Base-by-base conservation (phyloP, 1,140 invertebrate genomes). In the Panagrolaimus sp. region DNA sequence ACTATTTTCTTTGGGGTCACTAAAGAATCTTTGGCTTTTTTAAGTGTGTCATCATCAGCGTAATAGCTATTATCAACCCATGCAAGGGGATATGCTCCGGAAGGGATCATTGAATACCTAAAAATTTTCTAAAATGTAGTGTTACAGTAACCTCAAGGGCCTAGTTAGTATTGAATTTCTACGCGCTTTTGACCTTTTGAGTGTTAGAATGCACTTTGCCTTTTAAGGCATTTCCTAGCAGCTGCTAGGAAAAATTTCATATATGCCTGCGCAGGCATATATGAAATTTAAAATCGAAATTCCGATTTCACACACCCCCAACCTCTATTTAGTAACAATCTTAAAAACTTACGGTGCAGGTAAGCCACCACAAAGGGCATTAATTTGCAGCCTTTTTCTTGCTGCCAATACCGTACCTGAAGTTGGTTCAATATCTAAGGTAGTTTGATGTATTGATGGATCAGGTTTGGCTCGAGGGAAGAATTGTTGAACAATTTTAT, bases 11-110 rank as follows among this genome's bases (percentile, higher is more conserved):
- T 58, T 28, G 52, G 52, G 0, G 52, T 58, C 10, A 58, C 21
- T 12, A 58, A 12, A n/a, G 52, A 58, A 26, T 58, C 28, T 17
- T 24, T 58, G 1, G 28, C 28, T 8, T 58, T 28, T 12, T 58
- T 28, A 1, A 28, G 12, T 12, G 52, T 58, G 52, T 28, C 52
- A 21, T n/a, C 14, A 28, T 58, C 52, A 12, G 52, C 52, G 10
- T 26, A 28, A 28, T 58, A 58, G 52, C 28, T 26, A 28, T 58
- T 58, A 28, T 58, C 28, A 10, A 58, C 52, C 52, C 52, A 58
- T 2, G 52, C 52, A 12, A 58, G 52, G 3, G 52, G 52, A 28
- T 58, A 58, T 21, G 28, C 28, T n/a, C 52, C 52, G 1, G 52
- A 26, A 2, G 52, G 14, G 17, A 58, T 21, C 21, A 26, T 58